Base-by-base conservation (phyloP, 2,888 invertebrate genomes). In the Carabus problematicus region DNA sequence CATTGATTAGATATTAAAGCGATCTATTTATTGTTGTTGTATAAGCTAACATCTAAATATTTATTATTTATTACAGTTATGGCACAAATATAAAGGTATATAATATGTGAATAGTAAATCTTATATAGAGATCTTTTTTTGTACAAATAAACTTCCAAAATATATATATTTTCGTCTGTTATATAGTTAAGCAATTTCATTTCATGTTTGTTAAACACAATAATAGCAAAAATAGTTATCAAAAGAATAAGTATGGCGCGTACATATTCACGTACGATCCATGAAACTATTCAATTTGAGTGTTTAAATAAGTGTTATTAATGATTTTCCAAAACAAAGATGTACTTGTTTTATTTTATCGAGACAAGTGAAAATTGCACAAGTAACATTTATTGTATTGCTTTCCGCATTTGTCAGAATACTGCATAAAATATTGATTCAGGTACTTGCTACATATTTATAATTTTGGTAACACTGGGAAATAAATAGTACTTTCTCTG, bases 91-190 rank as follows among this genome's bases (percentile, higher is more conserved):
- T 60, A 67, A 60, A 67, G 67, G 67, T 64, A 64, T 64, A 29
- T 29, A 29, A 29, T 29, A 64, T 64, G 64, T 67, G 67, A 67
- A 67, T 67, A 67, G 58, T 67, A 67, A 58, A 67, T 67, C 49
- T 67, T 59, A 67, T 67, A 67, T 60, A 67, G 59, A 67, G 67
- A 67, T 54, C 49, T 60, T 59, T 52, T 67, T 60, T 67, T 67
- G 67, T 67, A 67, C 60, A 67, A 67, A 67, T 60, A 67, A 67
- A 60, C 41, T 67, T 67, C 67, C 67, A 67, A 67, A 67, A 67
- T 67, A 67, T 67, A 29, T 29, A 67, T 67, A 67, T 67, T 67
- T 67, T 67, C 42, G 67, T 67, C 60, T 67, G 67, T 67, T 67
- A 67, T 52, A 67, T 67, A 67, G 49, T 67, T 67, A 67, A 67